Base-by-base conservation (phyloP, 1,140 invertebrate genomes). In the Penaeus chinensis region DNA sequence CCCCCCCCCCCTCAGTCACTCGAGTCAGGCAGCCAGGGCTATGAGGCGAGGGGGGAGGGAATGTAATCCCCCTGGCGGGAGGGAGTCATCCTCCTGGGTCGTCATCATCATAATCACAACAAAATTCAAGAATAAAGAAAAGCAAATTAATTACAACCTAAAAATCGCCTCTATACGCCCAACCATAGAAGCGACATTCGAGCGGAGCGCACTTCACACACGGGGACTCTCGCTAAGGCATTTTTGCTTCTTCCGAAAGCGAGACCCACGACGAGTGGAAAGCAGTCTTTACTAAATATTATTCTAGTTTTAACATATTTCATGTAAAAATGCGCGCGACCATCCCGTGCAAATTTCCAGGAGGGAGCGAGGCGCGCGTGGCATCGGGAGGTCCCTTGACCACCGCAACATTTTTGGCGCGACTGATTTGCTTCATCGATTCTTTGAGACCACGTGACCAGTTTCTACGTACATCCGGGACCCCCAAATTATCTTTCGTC, bases 361-460 rank as follows among this genome's bases (percentile, higher is more conserved):
- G 60, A 24, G 10, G 24, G 18, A 27, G 47, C 24, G 47, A n/a
- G 18, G 78, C 13, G 24, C 54, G 78, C n/a, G 54, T 60, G 60
- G n/a, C 27, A 24, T 80, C 42, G 13, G 24, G 13, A 61, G 54
- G 78, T 61, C 20, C 78, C 78, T 60, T 62, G 47, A 62, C 42
- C n/a, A n/a, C n/a, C 37, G 22, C 24, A 65, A 78, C 77, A 22
- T 82, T 61, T 63, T 82, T 82, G 79, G 79, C 79, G 61, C 61
- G 79, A 82, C 79, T 82, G 71, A 83, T 87, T 82, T 87, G 80
- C 80, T 87, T 87, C 85, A 87, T 87, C 85, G 85, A 87, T 87
- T 87, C 80, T 82, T 87, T 37, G 74, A 54, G 69, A 77, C 80
- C 85, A 87, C 85, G 80, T 87, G 80, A 87, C 80, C 85, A 82